Conservation (phyloP, 2,888 invertebrate species). For the Stenotaenia linearis region DNA sequence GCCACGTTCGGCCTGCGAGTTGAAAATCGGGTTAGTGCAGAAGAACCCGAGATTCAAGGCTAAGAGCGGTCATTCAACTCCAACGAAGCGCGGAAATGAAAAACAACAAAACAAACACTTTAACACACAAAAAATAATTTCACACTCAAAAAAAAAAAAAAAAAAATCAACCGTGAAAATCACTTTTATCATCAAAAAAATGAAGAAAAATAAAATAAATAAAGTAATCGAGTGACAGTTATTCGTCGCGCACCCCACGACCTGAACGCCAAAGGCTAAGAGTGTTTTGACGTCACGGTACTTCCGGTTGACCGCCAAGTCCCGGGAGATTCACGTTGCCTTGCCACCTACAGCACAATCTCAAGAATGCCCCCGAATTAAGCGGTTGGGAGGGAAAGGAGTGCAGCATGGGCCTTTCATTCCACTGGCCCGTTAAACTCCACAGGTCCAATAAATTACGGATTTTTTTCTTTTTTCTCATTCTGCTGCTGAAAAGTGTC, state of each 20-base stretch:
- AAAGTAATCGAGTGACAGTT: no score
- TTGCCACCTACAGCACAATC: not conserved
- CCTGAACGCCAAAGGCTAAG: constrained; percentile 28
- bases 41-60: not conserved
- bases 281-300: constrained; percentile 1
- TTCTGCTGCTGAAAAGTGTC: not conserved
- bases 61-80: constrained; percentile 30
- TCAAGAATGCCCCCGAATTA: not conserved
- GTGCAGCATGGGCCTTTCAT: not conserved
- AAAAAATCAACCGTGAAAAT: not conserved
- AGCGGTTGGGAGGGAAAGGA: constrained; percentile 6
- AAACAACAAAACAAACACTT: not conserved
- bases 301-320: constrained; percentile 30
- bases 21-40: constrained; percentile 17
- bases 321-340: not conserved
- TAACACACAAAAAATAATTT: not conserved
- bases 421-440: not conserved
- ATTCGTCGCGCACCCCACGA: constrained; percentile 19
- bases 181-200: no score
- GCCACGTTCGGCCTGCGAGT: not conserved
- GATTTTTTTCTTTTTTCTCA: not conserved
- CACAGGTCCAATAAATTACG: not conserved
- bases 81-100: constrained; percentile 21
- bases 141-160: not conserved
- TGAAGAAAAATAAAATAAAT: not conserved